phyloP scores from a whole-genome alignment of 92 coral and sea anemone genomes.

The Muricea muricata region DNA sequence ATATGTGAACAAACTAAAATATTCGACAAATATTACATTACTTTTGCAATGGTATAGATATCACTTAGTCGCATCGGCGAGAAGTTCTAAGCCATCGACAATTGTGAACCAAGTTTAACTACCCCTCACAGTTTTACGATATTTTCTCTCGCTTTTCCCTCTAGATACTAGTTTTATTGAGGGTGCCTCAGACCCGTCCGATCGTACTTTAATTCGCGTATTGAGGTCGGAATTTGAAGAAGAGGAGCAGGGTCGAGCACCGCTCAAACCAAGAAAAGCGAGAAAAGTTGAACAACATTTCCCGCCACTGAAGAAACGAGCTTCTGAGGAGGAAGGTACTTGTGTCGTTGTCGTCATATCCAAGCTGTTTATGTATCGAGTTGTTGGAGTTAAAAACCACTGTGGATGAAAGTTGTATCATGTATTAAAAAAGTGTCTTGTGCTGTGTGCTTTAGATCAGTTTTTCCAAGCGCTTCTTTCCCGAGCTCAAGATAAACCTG shows the following conservation, averaged over 20 bases:
- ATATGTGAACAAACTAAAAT: too few species aligned
- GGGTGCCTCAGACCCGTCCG: constrained; percentile 58
- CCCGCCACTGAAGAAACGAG: constrained; percentile 8
- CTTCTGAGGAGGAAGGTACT: constrained; percentile 41
- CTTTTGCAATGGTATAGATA: too few species aligned
- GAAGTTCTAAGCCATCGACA: too few species aligned
- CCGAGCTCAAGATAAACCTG: constrained; percentile 76
- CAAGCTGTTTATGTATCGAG: too few species aligned
- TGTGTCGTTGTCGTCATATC: too few species aligned
- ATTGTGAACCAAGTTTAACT: too few species aligned
- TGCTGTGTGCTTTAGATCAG: constrained; percentile 82
- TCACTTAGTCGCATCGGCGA: too few species aligned
- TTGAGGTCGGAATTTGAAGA: constrained; percentile 86
- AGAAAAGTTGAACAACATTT: constrained; percentile 49
- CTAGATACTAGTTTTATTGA: constrained; percentile 14
- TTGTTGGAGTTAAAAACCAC: too few species aligned
- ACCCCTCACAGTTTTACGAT: neutral
- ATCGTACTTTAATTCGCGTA: constrained; percentile 86
- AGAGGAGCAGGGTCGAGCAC: constrained; percentile 73
- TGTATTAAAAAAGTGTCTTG: too few species aligned
- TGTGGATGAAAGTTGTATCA: too few species aligned
- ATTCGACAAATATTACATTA: too few species aligned
- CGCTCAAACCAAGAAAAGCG: constrained; percentile 61
- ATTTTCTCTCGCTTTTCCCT: neutral
- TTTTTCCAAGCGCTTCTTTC: constrained; percentile 97